These are phyloP conservation scores for Tauraco erythrolophus DNA, from an alignment of 2,113 vertebrate species.

Conservation along the genomic window DNA sequence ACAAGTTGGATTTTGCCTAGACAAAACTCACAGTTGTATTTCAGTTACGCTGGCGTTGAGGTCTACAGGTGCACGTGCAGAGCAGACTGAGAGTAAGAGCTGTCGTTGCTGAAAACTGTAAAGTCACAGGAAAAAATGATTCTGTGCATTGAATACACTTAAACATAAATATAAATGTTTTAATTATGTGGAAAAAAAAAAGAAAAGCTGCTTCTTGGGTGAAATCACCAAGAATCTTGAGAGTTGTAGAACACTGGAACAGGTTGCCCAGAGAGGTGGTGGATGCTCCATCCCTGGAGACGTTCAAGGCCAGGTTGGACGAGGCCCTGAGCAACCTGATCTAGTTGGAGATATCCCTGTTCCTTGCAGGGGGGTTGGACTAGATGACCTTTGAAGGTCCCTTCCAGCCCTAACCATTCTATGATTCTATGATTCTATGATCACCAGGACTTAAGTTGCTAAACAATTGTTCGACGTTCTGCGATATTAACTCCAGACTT, in stretches of 20 bases:
- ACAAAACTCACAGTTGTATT: not conserved
- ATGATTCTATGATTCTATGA: too few species aligned
- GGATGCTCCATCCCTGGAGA: too few species aligned
- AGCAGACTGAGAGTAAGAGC: not conserved
- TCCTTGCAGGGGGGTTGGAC: too few species aligned
- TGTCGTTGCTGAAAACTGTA: not conserved
- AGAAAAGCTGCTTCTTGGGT: not conserved
- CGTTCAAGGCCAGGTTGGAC: too few species aligned
- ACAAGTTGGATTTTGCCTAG: not conserved
- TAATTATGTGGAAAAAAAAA: not conserved
- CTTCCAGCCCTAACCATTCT: too few species aligned
- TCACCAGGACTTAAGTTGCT: not conserved
- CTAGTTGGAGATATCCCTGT: too few species aligned
- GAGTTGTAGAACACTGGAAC: too few species aligned
- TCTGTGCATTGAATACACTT: not conserved
- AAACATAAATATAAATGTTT: not conserved
- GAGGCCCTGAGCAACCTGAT: too few species aligned
- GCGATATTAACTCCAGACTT: not conserved
- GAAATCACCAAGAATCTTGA: not conserved
- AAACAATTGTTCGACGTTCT: not conserved
- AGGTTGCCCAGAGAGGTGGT: too few species aligned
- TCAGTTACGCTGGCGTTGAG: accelerated
- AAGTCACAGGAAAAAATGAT: not conserved
- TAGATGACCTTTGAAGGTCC: too few species aligned
- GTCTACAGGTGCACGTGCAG: accelerated